A percentile compares a stretch with the other conserved stretches of the same genome.
These are phyloP conservation scores for Dunckerocampus dactyliophorus DNA, from an alignment of 2,113 vertebrate species.

Conservation along the genomic window DNA sequence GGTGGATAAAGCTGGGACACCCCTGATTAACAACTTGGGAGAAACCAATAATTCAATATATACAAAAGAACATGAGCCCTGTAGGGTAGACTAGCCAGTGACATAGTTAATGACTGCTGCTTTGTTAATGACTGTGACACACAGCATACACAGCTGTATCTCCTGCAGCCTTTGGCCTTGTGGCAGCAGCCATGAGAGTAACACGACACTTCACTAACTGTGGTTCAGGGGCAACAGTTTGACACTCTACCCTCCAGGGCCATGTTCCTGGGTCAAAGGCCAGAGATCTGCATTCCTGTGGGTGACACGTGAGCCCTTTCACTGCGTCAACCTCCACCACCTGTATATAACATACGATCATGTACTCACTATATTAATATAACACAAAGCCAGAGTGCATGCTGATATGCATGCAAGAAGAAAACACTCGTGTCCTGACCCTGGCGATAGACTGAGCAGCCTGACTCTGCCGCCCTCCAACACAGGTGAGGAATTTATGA, in stretches of 20 bases:
- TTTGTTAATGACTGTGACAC: constrained; percentile 36
- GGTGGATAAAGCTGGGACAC: too few species aligned
- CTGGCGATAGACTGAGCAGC: constrained; percentile 24
- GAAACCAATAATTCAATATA: background rate
- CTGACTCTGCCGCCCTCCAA: constrained; percentile 52
- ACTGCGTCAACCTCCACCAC: constrained; percentile 22
- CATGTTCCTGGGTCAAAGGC: constrained; percentile 61
- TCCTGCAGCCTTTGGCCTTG: constrained; percentile 56
- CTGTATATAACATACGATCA: constrained; percentile 28
- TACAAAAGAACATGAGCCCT: constrained; percentile 1
- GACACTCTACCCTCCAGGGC: constrained; percentile 63
- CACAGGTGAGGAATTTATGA: constrained; percentile 64
- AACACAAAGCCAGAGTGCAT: constrained; percentile 42
- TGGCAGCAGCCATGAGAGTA: constrained; percentile 52
- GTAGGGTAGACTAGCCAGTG: constrained; percentile 11
- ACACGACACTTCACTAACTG: constrained; percentile 48
- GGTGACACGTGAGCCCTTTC: constrained; percentile 51
- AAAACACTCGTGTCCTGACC: constrained; percentile 35
- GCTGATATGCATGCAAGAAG: constrained; percentile 30
- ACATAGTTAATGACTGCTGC: constrained; percentile 32
- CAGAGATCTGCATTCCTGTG: constrained; percentile 60
- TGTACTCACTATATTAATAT: constrained; percentile 38
- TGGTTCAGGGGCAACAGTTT: constrained; percentile 57
- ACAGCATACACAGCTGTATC: constrained; percentile 30
- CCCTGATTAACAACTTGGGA: too few species aligned